These are phyloP conservation scores for Hartigia nigra DNA, from an alignment of 2,888 invertebrate genomes.

Conservation along the genomic window DNA sequence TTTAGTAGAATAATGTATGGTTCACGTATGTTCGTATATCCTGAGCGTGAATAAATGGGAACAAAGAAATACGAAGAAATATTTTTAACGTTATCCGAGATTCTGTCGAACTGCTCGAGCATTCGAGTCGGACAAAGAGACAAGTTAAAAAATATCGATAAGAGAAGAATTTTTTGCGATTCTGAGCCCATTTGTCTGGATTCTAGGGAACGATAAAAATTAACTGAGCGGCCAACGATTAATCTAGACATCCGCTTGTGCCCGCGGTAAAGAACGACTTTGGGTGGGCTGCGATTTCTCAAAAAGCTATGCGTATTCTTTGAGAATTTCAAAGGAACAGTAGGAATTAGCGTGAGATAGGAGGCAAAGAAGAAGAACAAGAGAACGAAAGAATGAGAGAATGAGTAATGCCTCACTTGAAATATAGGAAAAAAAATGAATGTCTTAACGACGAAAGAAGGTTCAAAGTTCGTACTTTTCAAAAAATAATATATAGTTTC, in stretches of 20 bases:
- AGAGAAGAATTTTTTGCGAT: not conserved
- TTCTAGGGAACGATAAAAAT: not conserved
- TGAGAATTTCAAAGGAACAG: not conserved
- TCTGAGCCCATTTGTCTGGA: not conserved
- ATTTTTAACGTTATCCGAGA: not conserved
- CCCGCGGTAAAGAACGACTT: not conserved
- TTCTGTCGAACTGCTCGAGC: not conserved
- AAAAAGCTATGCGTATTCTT: not conserved
- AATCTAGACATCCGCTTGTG: not conserved
- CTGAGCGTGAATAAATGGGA: no score
- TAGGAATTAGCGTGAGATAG: not conserved
- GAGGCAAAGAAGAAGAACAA: not conserved
- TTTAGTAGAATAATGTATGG: not conserved
- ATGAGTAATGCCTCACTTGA: not conserved
- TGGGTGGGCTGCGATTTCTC: slow-evolving; percentile 1
- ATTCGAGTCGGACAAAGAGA: not conserved
- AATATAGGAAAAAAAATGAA: not conserved
- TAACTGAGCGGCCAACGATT: not conserved
- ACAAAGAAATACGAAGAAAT: slow-evolving; percentile 2
- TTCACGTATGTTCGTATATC: not conserved
- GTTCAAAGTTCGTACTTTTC: slow-evolving; percentile 39
- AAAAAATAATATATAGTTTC: slow-evolving; percentile 28
- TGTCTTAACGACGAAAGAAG: not conserved
- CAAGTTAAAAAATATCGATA: not conserved
- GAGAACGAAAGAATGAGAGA: not conserved